Evolutionary conservation across 2,113 vertebrate species (phyloP), one percentile per base, ranked within the genome.

Genomic region (Donacobius atricapilla): DNA sequence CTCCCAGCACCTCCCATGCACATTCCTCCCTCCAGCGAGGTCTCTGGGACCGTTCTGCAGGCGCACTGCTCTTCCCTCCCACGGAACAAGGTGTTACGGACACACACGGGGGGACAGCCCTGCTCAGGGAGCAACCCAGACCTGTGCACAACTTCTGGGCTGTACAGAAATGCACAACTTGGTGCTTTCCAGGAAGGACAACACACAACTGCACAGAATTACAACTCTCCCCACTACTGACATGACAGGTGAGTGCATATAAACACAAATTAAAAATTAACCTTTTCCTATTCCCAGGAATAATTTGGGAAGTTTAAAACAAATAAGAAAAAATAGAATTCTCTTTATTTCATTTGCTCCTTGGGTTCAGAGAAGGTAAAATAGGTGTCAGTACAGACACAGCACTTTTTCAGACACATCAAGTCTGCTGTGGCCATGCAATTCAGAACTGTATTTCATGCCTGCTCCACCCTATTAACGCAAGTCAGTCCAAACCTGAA

Each of bases 321-420:
- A 93, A 87, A 9, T 75, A 95, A 81, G 39, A 92, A 96, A 95
- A 95, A 92, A 96, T 90, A 96, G 56, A 96, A 83, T 27, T 89
- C 88, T 89, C 69, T 95, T 96, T 96, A 96, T 90, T 92, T 68
- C 8, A 15, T 66, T 77, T 92, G 69, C 60, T 83, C 53, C 94
- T 83, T 80, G 37, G 60, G 78, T 95, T 94, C 66, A 91, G 51
- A 93, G 42, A 83, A 60, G 68, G 50, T 94, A 86, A 80, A 94
- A 86, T 3, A 89, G 31, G 89, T 93, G 89, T 77, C 88, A 27
- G 0, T 39, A 83, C 0, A 75, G 93, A 95, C 90, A 86, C 60
- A 91, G 37, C 58, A 57, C 51, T 71, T 72, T 63, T 64, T 76
- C 27, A 61, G 35, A 61, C 35, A 85, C 28, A 56, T 21, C 61